phyloP scores from a whole-genome alignment of 2,888 invertebrate genomes.

The Serrognathus titanus region DNA sequence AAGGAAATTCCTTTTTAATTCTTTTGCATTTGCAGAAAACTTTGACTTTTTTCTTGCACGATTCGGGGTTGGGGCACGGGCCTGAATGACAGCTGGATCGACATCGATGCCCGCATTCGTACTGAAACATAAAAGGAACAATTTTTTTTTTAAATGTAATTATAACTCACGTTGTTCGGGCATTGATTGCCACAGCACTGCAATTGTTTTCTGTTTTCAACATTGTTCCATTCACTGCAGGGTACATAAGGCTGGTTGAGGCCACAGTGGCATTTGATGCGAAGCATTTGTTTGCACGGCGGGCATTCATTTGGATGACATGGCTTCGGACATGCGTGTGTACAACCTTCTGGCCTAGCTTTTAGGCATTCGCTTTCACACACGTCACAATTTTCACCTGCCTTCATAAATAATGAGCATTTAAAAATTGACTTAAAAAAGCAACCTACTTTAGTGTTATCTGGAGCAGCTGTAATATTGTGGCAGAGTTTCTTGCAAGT shows the following conservation, averaged over 20 bases:
- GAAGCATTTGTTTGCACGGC: constrained; percentile 67
- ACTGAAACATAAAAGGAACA: constrained; percentile 49
- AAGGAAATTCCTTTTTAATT: constrained; percentile 69
- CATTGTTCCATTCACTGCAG: constrained; percentile 64
- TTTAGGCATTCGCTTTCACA: constrained; percentile 62
- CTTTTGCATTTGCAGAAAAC: constrained; percentile 75
- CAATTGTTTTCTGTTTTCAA: constrained; percentile 47
- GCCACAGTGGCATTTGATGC: constrained; percentile 79
- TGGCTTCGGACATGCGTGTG: constrained; percentile 65
- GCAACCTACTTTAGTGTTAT: constrained; percentile 32
- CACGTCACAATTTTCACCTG: constrained; percentile 54
- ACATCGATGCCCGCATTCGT: constrained; percentile 83
- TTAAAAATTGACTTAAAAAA: not conserved
- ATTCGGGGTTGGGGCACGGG: constrained; percentile 61
- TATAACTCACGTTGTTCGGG: constrained; percentile 60
- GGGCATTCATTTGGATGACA: constrained; percentile 76
- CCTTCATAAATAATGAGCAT: constrained; percentile 27
- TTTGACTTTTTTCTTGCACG: constrained; percentile 77
- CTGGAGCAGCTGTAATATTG: constrained; percentile 51
- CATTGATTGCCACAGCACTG: constrained; percentile 78
- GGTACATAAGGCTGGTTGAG: constrained; percentile 70
- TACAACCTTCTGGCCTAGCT: constrained; percentile 68
- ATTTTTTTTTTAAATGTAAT: constrained; percentile 5
- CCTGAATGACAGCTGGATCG: constrained; percentile 70
- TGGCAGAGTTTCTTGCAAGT: constrained; percentile 73